Conservation (phyloP, 1,140 invertebrate genomes). For the Atta texana region DNA sequence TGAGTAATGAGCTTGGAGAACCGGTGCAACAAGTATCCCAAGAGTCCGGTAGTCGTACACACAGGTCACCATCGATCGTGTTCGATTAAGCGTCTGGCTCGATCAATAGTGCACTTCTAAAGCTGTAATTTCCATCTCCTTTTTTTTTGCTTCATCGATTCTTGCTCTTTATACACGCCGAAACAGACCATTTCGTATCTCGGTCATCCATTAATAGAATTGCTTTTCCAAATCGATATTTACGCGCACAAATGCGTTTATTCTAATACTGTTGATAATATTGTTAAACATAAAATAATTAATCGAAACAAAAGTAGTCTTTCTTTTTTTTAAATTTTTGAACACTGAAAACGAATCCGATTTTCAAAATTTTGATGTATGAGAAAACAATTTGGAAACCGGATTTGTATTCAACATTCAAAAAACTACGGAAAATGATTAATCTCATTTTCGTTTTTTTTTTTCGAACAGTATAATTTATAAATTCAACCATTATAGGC, state of each 20-base stretch:
- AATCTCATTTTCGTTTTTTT: no score
- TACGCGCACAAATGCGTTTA: background rate
- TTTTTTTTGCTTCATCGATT: slow-evolving; percentile 3
- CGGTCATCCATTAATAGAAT: background rate
- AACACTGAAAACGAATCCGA: no score
- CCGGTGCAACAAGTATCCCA: slow-evolving; percentile 73
- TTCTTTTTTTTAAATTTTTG: no score
- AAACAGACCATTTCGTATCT: background rate
- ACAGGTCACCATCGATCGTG: slow-evolving; percentile 68
- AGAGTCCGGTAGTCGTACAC: slow-evolving; percentile 59
- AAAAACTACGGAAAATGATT: no score
- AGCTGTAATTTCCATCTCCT: slow-evolving; percentile 20
- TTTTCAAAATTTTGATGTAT: no score
- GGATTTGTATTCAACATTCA: no score
- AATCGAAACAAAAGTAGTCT: no score
- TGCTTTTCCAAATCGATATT: background rate
- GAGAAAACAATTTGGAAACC: no score
- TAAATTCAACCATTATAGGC: background rate
- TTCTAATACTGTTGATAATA: slow-evolving; percentile 14
- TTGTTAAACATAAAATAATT: no score
- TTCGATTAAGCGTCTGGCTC: slow-evolving; percentile 57
- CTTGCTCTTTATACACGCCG: background rate
- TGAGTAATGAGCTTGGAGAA: slow-evolving; percentile 72
- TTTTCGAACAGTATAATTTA: background rate
- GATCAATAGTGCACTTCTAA: slow-evolving; percentile 47